Evolutionary conservation across 2,797 vertebrate species (phyloP), one percentile per base, ranked within the genome.

Genomic region (Tiaroga cobitis): DNA sequence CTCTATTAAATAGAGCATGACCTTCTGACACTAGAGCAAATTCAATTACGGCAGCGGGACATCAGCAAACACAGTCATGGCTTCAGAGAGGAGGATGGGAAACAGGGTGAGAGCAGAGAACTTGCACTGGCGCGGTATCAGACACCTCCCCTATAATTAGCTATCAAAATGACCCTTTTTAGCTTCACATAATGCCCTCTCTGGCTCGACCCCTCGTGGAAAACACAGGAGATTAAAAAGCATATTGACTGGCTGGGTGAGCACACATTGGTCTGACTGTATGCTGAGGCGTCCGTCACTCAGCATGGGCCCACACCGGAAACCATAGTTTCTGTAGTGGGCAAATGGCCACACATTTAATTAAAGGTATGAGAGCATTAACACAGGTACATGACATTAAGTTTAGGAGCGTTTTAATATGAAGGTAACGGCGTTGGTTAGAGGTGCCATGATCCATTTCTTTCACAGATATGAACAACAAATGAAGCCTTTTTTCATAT

Each of bases 401-500:
- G 32, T 43, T 80, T 21, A 21, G 29, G 32, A 29, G 41, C 21
- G 26, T 65, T 73, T 41, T 84, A 79, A 65, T 73, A 51, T 80
- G 51, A 75, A 68, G 81, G 51, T 79, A 34, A 85, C 21, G 3
- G 75, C 67, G 46, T 79, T 43, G 16, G 65, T 79, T 34, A 34
- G 5, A 29, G 21, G 49, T 61, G 83, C 8, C 29, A 74, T 54
- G 18, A 63, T 67, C n/a, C 59, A 46, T 63, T 85, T 46, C 59
- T 51, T 67, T 67, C 19, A 65, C 8, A 81, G 46, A 68, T 63
- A 63, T 76, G 39, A 83, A 81, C 37, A 83, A 67, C 76, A 73
- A 80, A 79, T 68, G 43, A 73, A 76, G 51, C 76, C 73, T 43
- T 19, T 18, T 41, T 77, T 87, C 67, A 87, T 54, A 61, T 81